Conservation (phyloP, 2,797 vertebrate genomes). For the Odontamblyopus lacepedii region DNA sequence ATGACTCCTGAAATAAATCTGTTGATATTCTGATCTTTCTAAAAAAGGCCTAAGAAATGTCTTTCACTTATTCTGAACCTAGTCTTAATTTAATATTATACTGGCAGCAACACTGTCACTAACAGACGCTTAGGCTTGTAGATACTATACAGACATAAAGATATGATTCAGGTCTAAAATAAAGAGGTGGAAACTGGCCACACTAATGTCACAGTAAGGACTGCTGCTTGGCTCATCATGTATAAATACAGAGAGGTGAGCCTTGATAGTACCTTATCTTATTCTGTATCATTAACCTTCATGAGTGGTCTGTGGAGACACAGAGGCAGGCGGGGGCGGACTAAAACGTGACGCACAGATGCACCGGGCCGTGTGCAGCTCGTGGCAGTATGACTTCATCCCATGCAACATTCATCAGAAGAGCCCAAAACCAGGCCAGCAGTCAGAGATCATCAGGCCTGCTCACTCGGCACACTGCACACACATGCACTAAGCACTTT, state of each 20-base stretch:
- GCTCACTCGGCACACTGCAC: constrained; percentile 13
- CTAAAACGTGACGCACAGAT: constrained; percentile 23
- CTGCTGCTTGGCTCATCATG: not conserved
- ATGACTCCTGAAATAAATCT: not conserved
- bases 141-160: no score
- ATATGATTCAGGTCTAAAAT: not conserved
- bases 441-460: constrained; percentile 29
- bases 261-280: constrained; percentile 7
- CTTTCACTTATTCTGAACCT: no score
- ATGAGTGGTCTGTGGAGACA: not conserved
- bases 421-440: constrained; percentile 37
- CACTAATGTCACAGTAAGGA: not conserved
- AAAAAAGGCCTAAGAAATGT: no score
- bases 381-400: constrained; percentile 45
- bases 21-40: not conserved
- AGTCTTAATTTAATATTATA: no score
- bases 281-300: constrained; percentile 9
- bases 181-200: not conserved
- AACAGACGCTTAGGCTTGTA: no score
- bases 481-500: not conserved
- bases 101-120: no score
- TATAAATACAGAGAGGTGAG: not conserved
- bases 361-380: constrained; percentile 15
- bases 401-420: constrained; percentile 55
- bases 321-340: not conserved